Percentiles rank a stretch among this genome's conserved stretches.
These are phyloP conservation scores for Megastigmus dorsalis DNA, from an alignment of 2,888 invertebrate genomes.

Conservation along the genomic window DNA sequence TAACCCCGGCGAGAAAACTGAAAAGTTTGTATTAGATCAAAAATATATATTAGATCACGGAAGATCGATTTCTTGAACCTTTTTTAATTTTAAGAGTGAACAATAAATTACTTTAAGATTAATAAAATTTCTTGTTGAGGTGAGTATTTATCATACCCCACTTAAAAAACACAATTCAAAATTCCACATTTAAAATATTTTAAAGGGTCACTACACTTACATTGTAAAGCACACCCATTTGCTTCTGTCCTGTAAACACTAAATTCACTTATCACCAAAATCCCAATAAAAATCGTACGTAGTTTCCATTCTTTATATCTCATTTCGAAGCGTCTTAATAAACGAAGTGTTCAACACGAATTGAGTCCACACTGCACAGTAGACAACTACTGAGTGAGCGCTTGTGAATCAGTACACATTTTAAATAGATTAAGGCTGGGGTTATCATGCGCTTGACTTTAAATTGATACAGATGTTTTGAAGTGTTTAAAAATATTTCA, in stretches of 20 bases:
- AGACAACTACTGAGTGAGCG: conserved; percentile 44
- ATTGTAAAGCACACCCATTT: conserved; percentile 37
- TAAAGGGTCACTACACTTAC: conserved; percentile 47
- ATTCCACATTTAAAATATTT: too few relatives aligned
- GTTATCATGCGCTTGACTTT: conserved; percentile 51
- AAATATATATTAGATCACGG: too few relatives aligned
- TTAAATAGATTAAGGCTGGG: conserved; percentile 54
- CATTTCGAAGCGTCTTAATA: conserved; percentile 31
- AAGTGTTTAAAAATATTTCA: conserved; percentile 51
- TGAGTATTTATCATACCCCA: too few relatives aligned
- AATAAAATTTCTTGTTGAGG: too few relatives aligned
- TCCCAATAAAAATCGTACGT: background rate
- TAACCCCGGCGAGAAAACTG: too few relatives aligned
- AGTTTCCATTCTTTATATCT: conserved; percentile 29
- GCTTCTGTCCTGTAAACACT: background rate
- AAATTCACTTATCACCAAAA: conserved; percentile 22
- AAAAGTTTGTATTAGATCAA: too few relatives aligned
- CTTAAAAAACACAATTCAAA: too few relatives aligned
- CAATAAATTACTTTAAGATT: too few relatives aligned
- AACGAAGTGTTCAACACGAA: conserved; percentile 18
- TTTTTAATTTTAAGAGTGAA: too few relatives aligned
- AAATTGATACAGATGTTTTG: conserved; percentile 53
- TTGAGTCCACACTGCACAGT: conserved; percentile 41
- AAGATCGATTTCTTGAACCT: too few relatives aligned
- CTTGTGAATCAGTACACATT: conserved; percentile 51